Evolutionary conservation across 2,113 vertebrate species (phyloP).

Genomic region (Athene noctua): DNA sequence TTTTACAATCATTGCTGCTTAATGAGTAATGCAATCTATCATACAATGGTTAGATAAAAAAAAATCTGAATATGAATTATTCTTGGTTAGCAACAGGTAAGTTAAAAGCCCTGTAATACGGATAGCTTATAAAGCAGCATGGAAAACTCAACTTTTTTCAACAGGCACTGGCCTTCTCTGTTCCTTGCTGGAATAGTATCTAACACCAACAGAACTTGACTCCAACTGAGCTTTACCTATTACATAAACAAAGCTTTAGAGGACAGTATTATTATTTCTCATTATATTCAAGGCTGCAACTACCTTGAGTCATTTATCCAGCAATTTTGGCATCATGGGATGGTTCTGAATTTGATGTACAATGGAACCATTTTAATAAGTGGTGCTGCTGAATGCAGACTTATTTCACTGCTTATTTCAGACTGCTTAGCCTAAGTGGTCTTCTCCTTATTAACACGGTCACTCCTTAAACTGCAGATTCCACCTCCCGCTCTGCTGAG

Average conservation of each 20-base stretch:
- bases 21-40: neutral
- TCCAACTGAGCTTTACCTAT: neutral
- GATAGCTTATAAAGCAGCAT: neutral
- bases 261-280: neutral
- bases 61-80: neutral
- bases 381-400: rapidly evolving
- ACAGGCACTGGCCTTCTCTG: neutral
- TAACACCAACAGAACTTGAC: neutral
- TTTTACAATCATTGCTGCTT: neutral
- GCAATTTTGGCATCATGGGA: rapidly evolving
- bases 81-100: neutral
- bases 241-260: neutral
- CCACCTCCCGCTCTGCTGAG: neutral
- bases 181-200: neutral
- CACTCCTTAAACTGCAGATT: neutral
- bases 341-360: rapidly evolving
- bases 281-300: neutral
- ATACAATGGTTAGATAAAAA: neutral
- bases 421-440: neutral
- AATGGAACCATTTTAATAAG: neutral
- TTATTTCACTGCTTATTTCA: rapidly evolving
- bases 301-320: neutral
- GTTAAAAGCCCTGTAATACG: neutral
- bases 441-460: rapidly evolving
- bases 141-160: neutral